Conservation (phyloP, 2,888 invertebrate species). For the Iselma pallidipennis region DNA sequence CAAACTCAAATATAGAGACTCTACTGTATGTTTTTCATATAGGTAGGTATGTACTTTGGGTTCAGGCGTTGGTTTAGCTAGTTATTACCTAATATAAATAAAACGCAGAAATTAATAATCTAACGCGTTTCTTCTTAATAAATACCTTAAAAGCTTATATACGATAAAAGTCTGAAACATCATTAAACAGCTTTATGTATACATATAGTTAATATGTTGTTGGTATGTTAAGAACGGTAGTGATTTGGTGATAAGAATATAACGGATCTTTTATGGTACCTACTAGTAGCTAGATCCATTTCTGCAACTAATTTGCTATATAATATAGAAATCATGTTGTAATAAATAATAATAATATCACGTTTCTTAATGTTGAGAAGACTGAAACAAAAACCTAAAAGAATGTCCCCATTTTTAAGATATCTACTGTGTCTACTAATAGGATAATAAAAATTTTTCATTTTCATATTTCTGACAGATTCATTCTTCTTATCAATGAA, state of each 20-base stretch:
- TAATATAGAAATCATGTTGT: conserved; percentile 1
- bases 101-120: not conserved
- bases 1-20: too few species aligned
- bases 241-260: conserved; percentile 1
- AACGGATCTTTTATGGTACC: not conserved
- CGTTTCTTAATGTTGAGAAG: not conserved
- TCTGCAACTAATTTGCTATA: conserved; percentile 2
- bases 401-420: not conserved
- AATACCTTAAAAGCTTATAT: not conserved
- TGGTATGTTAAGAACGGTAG: not conserved
- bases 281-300: conserved; percentile 1
- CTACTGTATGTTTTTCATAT: not conserved
- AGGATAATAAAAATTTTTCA: too few species aligned
- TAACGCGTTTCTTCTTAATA: not conserved
- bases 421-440: not conserved
- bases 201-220: conserved; percentile 1
- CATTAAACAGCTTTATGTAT: not conserved
- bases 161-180: not conserved
- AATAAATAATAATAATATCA: conserved; percentile 1
- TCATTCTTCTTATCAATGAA: not conserved
- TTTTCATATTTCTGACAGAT: not conserved
- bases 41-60: too few species aligned
- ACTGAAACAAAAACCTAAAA: too few species aligned
- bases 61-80: too few species aligned
- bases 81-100: too few species aligned